Conservation (phyloP, 2,888 invertebrate species). For the Noctua janthe region DNA sequence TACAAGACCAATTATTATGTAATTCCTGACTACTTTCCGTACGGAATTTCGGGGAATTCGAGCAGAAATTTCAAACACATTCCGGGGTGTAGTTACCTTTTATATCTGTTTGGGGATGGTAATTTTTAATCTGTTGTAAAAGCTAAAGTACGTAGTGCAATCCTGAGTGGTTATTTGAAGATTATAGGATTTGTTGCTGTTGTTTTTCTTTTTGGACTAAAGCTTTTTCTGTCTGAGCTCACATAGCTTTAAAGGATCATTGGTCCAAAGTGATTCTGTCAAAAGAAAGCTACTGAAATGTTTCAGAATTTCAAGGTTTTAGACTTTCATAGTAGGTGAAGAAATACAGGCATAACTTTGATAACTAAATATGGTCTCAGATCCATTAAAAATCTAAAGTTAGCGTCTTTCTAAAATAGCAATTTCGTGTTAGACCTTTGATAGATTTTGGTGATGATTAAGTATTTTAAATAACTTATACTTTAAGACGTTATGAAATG, state of each 20-base stretch:
- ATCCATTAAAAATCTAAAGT: too few relatives aligned
- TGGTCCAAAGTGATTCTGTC: background rate
- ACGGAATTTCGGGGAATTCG: slow-evolving; percentile 50
- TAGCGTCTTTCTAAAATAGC: background rate
- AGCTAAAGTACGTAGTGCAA: slow-evolving; percentile 27
- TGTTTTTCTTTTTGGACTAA: background rate
- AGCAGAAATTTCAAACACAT: slow-evolving; percentile 48
- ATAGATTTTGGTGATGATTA: background rate
- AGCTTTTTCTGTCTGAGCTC: background rate
- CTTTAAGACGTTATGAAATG: too few relatives aligned
- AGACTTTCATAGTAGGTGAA: too few relatives aligned
- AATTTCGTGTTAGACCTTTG: background rate
- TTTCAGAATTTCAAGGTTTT: background rate
- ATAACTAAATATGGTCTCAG: too few relatives aligned
- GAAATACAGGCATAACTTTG: too few relatives aligned
- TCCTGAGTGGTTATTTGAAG: slow-evolving; percentile 21
- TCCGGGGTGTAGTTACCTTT: slow-evolving; percentile 49
- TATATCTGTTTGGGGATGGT: slow-evolving; percentile 47
- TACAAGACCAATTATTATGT: slow-evolving; percentile 67
- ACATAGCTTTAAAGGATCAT: background rate
- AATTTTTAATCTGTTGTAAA: slow-evolving; percentile 50
- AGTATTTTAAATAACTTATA: too few relatives aligned
- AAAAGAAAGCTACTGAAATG: background rate
- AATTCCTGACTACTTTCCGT: slow-evolving; percentile 61
- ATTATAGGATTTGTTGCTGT: slow-evolving; percentile 23